Conservation (phyloP, 2,113 vertebrate species). For the Dryoscopus gambensis region DNA sequence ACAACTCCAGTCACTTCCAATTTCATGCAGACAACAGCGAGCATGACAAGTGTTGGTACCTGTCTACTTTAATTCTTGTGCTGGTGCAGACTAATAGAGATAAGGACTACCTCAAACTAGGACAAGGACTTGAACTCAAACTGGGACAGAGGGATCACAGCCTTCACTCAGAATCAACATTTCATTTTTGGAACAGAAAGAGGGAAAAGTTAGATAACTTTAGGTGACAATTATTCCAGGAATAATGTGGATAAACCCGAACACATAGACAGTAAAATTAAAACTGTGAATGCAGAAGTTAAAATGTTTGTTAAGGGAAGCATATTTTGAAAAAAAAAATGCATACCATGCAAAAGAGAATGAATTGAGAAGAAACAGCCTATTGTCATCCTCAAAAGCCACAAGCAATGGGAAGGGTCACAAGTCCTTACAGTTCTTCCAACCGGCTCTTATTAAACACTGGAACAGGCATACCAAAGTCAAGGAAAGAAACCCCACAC, state of each 20-base stretch:
- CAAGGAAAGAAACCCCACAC: background rate
- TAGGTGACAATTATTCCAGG: background rate
- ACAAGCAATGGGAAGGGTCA: background rate
- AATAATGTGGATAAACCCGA: background rate
- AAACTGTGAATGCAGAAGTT: background rate
- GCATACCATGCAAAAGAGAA: background rate
- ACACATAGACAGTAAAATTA: background rate
- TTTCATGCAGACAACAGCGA: background rate
- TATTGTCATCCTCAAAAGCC: constrained; percentile 19
- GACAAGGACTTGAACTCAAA: constrained; percentile 41
- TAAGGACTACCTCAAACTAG: constrained; percentile 22
- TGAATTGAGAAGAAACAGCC: background rate
- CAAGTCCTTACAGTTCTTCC: background rate
- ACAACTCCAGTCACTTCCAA: background rate
- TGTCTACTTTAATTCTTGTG: constrained; percentile 9
- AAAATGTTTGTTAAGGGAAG: background rate
- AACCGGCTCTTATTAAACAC: background rate
- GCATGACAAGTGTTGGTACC: constrained; percentile 1
- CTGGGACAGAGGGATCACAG: background rate
- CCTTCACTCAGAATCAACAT: background rate
- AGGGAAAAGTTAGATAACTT: background rate
- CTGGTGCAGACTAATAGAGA: background rate
- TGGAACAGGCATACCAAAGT: background rate
- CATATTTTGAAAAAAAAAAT: background rate
- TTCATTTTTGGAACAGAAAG: background rate